Evolutionary conservation across 2,113 vertebrate species (phyloP).

Genomic region (Struthio camelus): DNA sequence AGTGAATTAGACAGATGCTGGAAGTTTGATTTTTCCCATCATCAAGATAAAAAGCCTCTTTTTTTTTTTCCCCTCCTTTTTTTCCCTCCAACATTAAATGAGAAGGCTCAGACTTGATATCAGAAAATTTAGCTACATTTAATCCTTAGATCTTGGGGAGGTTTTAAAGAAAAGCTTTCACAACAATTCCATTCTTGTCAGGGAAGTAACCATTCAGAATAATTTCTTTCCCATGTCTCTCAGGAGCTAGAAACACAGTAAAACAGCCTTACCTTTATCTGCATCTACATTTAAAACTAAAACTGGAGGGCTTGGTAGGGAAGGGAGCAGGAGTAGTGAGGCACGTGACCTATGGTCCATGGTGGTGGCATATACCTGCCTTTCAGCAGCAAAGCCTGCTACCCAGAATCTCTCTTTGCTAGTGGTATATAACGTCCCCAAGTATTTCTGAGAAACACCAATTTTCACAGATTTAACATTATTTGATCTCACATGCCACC

Average conservation of each 20-base stretch:
- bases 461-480: background rate
- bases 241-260: background rate
- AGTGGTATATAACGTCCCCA: background rate
- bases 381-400: background rate
- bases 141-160: background rate
- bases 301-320: background rate
- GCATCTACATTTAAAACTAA: background rate
- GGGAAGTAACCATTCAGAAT: background rate
- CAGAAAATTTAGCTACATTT: background rate
- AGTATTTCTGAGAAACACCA: background rate
- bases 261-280: background rate
- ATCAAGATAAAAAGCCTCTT: background rate
- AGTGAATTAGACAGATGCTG: background rate
- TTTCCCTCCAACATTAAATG: background rate
- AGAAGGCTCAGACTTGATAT: background rate
- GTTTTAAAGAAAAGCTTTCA: background rate
- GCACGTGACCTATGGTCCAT: accelerated
- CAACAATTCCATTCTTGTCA: background rate
- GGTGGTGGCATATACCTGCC: background rate
- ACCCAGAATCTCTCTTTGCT: background rate
- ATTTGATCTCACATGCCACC: background rate
- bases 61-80: background rate
- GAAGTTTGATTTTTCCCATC: background rate
- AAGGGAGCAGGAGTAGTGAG: background rate
- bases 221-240: background rate